Conservation (phyloP, 2,113 vertebrate genomes). For the Apeltes quadracus region DNA sequence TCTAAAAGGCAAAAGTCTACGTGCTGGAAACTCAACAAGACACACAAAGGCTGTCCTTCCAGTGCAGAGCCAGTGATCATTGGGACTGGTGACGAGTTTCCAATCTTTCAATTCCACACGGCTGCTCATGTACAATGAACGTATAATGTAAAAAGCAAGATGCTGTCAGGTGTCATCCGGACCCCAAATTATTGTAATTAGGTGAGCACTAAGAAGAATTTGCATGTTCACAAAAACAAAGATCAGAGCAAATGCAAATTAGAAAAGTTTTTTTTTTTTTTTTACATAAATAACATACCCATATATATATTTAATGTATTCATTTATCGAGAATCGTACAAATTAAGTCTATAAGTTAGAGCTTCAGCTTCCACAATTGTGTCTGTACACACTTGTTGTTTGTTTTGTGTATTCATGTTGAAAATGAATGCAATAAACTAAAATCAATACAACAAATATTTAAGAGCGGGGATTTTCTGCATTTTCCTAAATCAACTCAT, state of each 20-base stretch:
- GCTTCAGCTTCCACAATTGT: neutral
- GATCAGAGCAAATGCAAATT: neutral
- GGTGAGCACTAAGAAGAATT: neutral
- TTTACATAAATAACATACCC: neutral
- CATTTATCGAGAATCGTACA: neutral
- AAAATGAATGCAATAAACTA: neutral
- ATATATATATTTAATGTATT: neutral
- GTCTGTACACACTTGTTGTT: neutral
- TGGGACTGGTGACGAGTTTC: slow-evolving; percentile 1
- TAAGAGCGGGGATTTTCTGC: slow-evolving; percentile 1
- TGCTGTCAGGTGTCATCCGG: neutral
- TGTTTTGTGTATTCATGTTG: neutral
- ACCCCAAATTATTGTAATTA: neutral
- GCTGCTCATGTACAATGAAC: slow-evolving; percentile 12
- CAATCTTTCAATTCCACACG: slow-evolving; percentile 27
- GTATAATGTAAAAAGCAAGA: neutral
- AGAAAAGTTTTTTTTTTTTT: too few species aligned
- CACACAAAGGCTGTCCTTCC: slow-evolving; percentile 34
- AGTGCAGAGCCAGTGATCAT: slow-evolving; percentile 35
- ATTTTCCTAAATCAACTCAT: slow-evolving; percentile 5
- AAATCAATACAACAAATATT: slow-evolving; percentile 8
- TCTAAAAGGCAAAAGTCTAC: slow-evolving; percentile 14
- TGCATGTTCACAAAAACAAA: neutral
- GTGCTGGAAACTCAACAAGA: slow-evolving; percentile 19
- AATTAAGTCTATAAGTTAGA: neutral